A percentile compares a stretch with the other conserved stretches of the same genome.
Evolutionary conservation across 2,888 invertebrate species (phyloP).

Genomic region (Nomada hirtipes): DNA sequence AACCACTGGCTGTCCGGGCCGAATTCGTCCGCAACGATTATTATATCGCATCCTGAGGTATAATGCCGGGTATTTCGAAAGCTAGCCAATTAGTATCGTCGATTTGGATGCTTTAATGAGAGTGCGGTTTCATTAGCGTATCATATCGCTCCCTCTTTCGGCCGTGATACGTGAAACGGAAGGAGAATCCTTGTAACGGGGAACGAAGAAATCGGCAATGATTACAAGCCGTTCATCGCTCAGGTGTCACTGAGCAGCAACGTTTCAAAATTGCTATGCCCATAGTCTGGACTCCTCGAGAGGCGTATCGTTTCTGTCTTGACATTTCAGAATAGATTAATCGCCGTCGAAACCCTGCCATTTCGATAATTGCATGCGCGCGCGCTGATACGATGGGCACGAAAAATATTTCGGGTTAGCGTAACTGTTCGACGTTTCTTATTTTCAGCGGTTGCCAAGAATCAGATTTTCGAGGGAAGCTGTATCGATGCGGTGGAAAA

Average conservation of each 20-base stretch:
- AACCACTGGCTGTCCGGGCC: constrained; percentile 77
- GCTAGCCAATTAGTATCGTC: constrained; percentile 76
- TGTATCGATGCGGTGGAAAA: too few species aligned
- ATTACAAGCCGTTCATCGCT: constrained; percentile 63
- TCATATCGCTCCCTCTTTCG: constrained; percentile 55
- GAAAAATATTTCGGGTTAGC: too few species aligned
- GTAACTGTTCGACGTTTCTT: neutral
- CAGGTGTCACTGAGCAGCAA: constrained; percentile 64
- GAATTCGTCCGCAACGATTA: constrained; percentile 78
- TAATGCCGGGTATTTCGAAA: constrained; percentile 79
- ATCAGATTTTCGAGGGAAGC: too few species aligned
- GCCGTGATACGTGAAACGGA: constrained; percentile 57
- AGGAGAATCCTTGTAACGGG: constrained; percentile 46
- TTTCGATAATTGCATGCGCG: constrained; percentile 6
- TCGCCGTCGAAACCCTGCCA: constrained; percentile 26
- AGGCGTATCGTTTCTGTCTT: constrained; percentile 28
- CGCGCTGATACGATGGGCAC: too few species aligned
- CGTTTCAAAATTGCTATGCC: constrained; percentile 65
- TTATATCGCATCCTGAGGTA: constrained; percentile 76
- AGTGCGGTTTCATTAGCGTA: constrained; percentile 75
- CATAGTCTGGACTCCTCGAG: constrained; percentile 28
- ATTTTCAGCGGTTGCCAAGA: neutral
- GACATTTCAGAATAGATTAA: constrained; percentile 35
- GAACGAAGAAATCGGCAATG: constrained; percentile 66
- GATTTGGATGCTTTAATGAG: constrained; percentile 75